Evolutionary conservation across 2,797 vertebrate species (phyloP).

Genomic region (Cichlasoma orientale): DNA sequence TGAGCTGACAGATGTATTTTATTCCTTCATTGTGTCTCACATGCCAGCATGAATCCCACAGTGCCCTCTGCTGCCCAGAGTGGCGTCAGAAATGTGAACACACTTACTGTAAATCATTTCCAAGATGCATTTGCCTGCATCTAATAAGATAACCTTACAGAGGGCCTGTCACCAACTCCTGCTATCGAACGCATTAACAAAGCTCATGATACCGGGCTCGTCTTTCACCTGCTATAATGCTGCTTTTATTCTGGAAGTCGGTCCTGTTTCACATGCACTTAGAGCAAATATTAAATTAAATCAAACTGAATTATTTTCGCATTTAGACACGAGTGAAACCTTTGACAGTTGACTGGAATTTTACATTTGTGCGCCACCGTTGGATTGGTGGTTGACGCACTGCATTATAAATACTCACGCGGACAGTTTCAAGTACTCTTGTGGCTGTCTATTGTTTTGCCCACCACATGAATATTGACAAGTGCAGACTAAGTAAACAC

Average conservation of each 20-base stretch:
- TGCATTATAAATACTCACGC: not conserved
- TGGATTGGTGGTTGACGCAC: not conserved
- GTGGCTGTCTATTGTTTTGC: not conserved
- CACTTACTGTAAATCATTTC: not conserved
- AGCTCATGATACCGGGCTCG: not conserved
- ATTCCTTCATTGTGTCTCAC: not conserved
- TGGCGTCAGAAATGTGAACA: slow-evolving; percentile 12
- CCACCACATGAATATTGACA: not conserved
- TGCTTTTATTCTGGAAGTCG: not conserved
- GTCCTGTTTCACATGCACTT: not conserved
- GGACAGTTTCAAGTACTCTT: not conserved
- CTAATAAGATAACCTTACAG: slow-evolving; percentile 32
- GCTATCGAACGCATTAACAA: not conserved
- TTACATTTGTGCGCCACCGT: not conserved
- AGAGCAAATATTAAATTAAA: slow-evolving; percentile 2
- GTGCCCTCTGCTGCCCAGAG: slow-evolving; percentile 67
- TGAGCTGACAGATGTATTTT: slow-evolving; percentile 19
- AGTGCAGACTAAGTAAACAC: not conserved
- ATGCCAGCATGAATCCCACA: slow-evolving; percentile 46
- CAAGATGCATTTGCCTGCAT: slow-evolving; percentile 5
- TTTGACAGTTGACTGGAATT: not conserved
- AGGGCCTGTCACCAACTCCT: slow-evolving; percentile 25
- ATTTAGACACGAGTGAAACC: not conserved
- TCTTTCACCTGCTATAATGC: not conserved
- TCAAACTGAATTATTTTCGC: not conserved